Evolutionary conservation across 2,113 vertebrate genomes (phyloP), one percentile per base, ranked within the genome.

Genomic region (Calonectris borealis): DNA sequence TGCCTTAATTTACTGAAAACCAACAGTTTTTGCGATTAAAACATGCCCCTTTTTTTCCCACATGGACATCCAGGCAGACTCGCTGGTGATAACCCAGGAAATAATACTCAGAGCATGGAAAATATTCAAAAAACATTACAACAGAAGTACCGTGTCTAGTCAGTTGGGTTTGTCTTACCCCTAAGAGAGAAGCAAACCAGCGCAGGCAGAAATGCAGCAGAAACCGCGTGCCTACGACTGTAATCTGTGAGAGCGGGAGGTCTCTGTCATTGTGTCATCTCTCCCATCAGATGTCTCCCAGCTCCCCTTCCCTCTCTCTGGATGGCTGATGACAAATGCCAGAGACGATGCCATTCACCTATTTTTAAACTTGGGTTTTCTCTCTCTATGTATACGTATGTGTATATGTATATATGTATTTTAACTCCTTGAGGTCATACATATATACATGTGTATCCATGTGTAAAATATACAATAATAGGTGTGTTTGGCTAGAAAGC

Each of bases 381-480:
- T 97, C 96, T 98, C 98, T 98, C 98, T 98, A 97, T 98, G 97
- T 98, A 97, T 98, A 98, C 93, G 40, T 98, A 98, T 98, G 98
- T 70, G 97, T 98, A 98, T 98, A 97, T 98, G 98, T 98, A 98
- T 98, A 98, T 98, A 98, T 98, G 98, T 98, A 98, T 98, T 97
- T 97, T 94, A 94, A 93, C 86, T 94, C 94, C 70, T 93, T 96
- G 93, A 96, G 95, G 76, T 94, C 95, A 96, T 98, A 97, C 98
- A 98, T 98, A 98, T 98, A 98, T 98, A 98, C 98, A 98, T 98
- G 98, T 97, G 95, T 97, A 97, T 97, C 95, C 97, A 97, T 98
- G 95, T 98, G 96, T 97, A 97, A 88, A 95, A 89, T 94, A 95
- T 93, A 96, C 66, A 87, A 40, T 88, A 90, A 95, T 97, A 96